Conservation (phyloP, 2,113 vertebrate species). For the Phodopus roborovskii region DNA sequence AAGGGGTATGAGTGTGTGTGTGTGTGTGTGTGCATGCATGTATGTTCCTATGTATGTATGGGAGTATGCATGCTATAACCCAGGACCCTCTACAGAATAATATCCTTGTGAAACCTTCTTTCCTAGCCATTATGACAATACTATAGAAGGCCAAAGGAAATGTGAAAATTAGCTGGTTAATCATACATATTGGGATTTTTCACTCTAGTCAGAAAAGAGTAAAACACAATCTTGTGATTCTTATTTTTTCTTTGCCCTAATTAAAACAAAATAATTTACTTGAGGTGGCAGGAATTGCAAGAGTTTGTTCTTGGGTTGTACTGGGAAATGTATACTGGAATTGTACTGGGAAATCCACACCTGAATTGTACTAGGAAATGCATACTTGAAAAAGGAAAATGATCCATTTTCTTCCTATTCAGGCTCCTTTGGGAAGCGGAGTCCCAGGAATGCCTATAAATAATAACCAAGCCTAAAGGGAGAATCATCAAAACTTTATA, state of each 20-base stretch:
- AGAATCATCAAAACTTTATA: not conserved
- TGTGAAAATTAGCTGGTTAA: not conserved
- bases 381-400: not conserved
- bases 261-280: not conserved
- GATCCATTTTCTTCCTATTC: not conserved
- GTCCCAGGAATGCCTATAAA: not conserved
- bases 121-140: not conserved
- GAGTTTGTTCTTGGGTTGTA: not conserved
- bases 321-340: not conserved
- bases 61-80: not conserved
- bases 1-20: not conserved
- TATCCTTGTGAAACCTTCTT: not conserved
- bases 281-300: not conserved
- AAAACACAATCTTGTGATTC: not conserved
- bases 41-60: no score
- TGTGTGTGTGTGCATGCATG: no score
- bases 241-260: not conserved
- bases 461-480: not conserved
- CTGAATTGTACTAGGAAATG: not conserved
- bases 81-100: not conserved
- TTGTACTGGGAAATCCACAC: not conserved
- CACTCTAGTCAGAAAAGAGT: not conserved
- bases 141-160: not conserved
- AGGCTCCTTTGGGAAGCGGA: not conserved
- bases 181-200: not conserved